Conservation (phyloP, 2,888 invertebrate genomes). For the Chrysotoxum bicinctum region DNA sequence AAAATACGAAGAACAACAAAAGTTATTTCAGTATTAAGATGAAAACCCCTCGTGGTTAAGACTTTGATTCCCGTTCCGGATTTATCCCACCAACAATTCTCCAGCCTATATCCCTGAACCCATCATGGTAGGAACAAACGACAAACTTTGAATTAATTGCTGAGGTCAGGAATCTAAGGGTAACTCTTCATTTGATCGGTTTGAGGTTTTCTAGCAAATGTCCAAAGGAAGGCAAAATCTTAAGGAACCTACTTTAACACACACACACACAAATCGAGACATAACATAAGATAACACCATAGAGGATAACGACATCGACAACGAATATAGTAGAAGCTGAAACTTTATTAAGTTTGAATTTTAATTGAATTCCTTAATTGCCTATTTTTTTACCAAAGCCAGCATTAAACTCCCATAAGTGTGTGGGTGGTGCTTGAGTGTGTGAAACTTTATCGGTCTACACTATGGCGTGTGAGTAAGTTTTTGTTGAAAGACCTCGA, state of each 20-base stretch:
- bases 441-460: not conserved
- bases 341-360: conserved; percentile 70
- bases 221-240: conserved; percentile 29
- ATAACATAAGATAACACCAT: not conserved
- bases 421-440: not conserved
- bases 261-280: not conserved
- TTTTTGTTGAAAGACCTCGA: not conserved
- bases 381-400: conserved; percentile 53
- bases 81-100: not conserved
- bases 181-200: conserved; percentile 36
- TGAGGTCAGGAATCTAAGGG: conserved; percentile 65
- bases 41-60: conserved; percentile 24
- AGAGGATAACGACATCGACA: not conserved
- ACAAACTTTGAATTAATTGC: conserved; percentile 72
- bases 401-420: conserved; percentile 38
- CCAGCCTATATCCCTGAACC: not conserved
- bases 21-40: conserved; percentile 31
- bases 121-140: conserved; percentile 44
- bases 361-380: conserved; percentile 71
- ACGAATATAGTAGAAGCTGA: not conserved
- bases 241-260: conserved; percentile 36
- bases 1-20: conserved; percentile 15
- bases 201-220: conserved; percentile 35
- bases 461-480: conserved; percentile 33
- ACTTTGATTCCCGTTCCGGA: conserved; percentile 15